Percentiles rank a stretch among this genome's conserved stretches.
phyloP scores from a whole-genome alignment of 2,888 invertebrate genomes.

The Lathronympha strigana region DNA sequence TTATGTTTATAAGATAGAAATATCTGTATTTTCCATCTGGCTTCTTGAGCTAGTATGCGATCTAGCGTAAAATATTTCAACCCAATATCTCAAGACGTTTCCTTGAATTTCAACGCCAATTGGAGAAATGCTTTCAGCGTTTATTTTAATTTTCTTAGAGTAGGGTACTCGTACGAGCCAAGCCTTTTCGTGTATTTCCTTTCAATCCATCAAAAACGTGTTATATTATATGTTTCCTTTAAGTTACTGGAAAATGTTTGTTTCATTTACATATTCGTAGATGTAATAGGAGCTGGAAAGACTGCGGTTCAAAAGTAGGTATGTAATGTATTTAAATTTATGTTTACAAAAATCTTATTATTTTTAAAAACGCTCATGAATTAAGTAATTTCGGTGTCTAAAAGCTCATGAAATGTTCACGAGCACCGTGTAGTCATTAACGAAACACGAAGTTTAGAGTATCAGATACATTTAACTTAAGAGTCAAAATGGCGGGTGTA shows the following conservation, averaged over 20 bases:
- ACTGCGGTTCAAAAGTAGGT: no score
- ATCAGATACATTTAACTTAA: no score
- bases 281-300: no score
- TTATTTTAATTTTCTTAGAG: slow-evolving; percentile 37
- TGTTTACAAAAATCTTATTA: no score
- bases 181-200: slow-evolving; percentile 20
- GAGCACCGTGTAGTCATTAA: no score
- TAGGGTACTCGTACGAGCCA: slow-evolving; percentile 11
- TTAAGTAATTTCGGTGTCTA: no score
- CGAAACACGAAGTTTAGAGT: no score
- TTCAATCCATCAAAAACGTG: slow-evolving; percentile 25
- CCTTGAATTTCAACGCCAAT: slow-evolving; percentile 30
- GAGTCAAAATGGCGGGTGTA: no score
- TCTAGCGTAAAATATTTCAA: slow-evolving; percentile 27
- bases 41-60: not conserved
- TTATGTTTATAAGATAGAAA: no score
- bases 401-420: no score
- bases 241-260: slow-evolving; percentile 17
- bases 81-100: slow-evolving; percentile 11
- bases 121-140: slow-evolving; percentile 30
- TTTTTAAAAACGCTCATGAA: no score
- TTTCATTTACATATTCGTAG: not conserved
- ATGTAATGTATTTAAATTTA: no score
- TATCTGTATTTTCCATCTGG: not conserved
- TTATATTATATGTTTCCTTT: slow-evolving; percentile 12